Evolutionary conservation across 2,888 invertebrate species (phyloP), one percentile per base, ranked within the genome.

Genomic region (Napeogenes sylphis): DNA sequence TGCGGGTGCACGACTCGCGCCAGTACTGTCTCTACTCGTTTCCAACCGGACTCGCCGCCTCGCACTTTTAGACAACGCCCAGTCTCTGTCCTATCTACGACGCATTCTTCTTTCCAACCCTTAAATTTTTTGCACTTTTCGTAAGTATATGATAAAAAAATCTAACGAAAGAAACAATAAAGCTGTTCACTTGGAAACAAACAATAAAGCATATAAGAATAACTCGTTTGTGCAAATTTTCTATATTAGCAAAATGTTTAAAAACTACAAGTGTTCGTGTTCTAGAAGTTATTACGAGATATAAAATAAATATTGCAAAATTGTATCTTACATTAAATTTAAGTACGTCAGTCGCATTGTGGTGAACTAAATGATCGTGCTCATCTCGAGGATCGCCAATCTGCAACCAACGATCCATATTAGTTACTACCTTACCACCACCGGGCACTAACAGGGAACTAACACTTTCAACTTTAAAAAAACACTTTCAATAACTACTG

Each of bases 91-190:
- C 70, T 70, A 12, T 85, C 87, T 5, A 87, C 85, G 4, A 90
- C 70, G 46, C 92, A 92, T 81, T 97, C 97, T 55, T 95, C 94
- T 80, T 95, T 96, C 94, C 95, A 96, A 2, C 95, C 95, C 94
- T 96, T 84, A 32, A 12, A n/a, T 6, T 35, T 47, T 14, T 2
- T 6, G 3, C 35, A 35, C 2, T 35, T 5, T 5, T 35, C 35
- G 21, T 21, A 21, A 1, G 1, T 21, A 21, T 21, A 21, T 1
- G 21, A 21, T 21, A 21, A 21, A 21, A n/a, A 21, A 21, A 21
- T 21, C 21, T 21, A 21, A 21, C 21, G 21, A 21, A 21, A 21
- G 21, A 21, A 21, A 21, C 21, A 21, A 21, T 21, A 21, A 21
- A 21, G 21, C 21, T 21, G 21, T 21, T 21, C 21, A 21, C 21